A percentile compares a stretch with the other conserved stretches of the same genome.
phyloP scores from a whole-genome alignment of 2,113 vertebrate species.

The Furnarius figulus region DNA sequence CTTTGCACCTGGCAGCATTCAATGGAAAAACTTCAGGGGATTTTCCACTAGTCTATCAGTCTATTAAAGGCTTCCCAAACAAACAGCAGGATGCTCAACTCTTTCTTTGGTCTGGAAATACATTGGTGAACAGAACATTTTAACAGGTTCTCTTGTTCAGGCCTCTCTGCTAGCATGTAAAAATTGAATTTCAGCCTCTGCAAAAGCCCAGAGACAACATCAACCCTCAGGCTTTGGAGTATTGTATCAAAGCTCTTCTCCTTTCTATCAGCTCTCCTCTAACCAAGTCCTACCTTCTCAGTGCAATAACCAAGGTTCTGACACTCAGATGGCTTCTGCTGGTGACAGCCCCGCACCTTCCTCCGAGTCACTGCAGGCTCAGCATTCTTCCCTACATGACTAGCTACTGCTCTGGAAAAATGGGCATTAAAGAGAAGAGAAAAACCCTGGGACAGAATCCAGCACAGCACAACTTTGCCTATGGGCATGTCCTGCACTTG shows the following conservation, averaged over 20 bases:
- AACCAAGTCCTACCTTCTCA: not conserved
- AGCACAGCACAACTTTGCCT: not conserved
- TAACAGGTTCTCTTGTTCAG: not conserved
- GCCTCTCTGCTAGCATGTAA: not conserved
- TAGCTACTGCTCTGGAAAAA: not conserved
- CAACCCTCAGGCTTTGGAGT: not conserved
- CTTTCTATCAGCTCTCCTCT: not conserved
- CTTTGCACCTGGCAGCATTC: not conserved
- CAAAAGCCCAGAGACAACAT: not conserved
- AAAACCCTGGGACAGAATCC: not conserved
- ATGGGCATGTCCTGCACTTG: not conserved
- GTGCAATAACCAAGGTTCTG: not conserved
- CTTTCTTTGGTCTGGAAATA: not conserved
- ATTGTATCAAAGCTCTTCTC: not conserved
- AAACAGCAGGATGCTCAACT: not conserved
- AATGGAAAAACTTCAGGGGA: not conserved
- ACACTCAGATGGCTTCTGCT: not conserved
- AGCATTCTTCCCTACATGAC: not conserved
- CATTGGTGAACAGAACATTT: not conserved
- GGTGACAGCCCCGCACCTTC: not conserved
- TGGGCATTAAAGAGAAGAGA: not conserved
- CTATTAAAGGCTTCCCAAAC: not conserved
- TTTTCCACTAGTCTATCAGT: not conserved
- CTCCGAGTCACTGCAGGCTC: not conserved
- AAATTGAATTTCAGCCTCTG: not conserved